Evolutionary conservation across 1,140 invertebrate genomes (phyloP), one percentile per base, ranked within the genome.

Genomic region (Bombus breviceps): DNA sequence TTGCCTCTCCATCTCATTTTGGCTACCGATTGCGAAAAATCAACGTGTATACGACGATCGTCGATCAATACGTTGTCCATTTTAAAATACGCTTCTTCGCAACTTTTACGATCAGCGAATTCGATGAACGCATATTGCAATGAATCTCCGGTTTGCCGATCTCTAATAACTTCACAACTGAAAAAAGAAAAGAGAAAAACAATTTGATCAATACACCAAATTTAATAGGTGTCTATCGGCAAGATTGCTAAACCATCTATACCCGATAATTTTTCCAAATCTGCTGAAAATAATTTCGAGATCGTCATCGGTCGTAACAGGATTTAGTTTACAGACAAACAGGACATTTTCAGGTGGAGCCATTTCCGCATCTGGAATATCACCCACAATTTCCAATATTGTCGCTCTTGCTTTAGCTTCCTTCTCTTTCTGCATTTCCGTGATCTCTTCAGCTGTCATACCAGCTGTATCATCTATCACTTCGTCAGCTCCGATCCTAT

Each of bases 41-140:
- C 99, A 4, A 99, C 99, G 95, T 99, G 99, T 90, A 99, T 99
- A 91, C 99, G 96, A 72, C 99, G 95, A 93, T 99, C 99, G 95
- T 99, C 99, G 91, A 99, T 99, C 0, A 99, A 95, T 0, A 99
- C 99, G 96, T 99, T 99, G 92, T 99, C 99, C 99, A 99, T 99
- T 96, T 99, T 99, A 91, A 99, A 99, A 95, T 99, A 99, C 6
- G 99, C 99, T 89, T 98, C 97, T 96, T 99, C 99, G 96, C 99
- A 99, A 18, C 99, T 97, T 94, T 99, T 97, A 90, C 97, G 97
- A 87, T 99, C 97, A 86, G 98, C 98, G 96, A 99, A 99, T 95
- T 99, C 99, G 89, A 99, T 98, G 94, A 99, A 99, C 6, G 99
- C 99, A 95, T 99, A 99, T 92, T 99, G 99, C 75, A 99, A 95